Conservation (phyloP, 2,888 invertebrate species). For the Taphrorychus bicolor region DNA sequence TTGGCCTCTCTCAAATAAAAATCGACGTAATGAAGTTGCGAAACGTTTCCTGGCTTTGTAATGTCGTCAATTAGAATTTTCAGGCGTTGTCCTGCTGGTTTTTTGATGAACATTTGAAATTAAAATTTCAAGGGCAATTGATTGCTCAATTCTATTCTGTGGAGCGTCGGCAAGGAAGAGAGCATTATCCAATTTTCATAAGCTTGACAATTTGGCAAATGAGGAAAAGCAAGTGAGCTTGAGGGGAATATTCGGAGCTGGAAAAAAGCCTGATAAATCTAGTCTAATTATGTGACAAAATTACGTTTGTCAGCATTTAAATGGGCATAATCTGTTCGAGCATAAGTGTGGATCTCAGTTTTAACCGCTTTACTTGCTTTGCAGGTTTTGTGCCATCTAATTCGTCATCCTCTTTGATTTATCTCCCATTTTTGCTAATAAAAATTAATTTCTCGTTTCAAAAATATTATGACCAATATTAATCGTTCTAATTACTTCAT, state of each 20-base stretch:
- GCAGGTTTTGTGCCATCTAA: too few relatives aligned
- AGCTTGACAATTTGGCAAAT: slow-evolving; percentile 9
- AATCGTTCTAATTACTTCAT: slow-evolving; percentile 11
- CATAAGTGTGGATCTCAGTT: not conserved
- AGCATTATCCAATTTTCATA: slow-evolving; percentile 4
- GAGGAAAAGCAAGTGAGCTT: slow-evolving; percentile 21
- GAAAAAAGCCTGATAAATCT: slow-evolving; percentile 31
- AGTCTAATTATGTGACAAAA: slow-evolving; percentile 30
- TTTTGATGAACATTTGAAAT: slow-evolving; percentile 22
- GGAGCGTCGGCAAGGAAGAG: not conserved
- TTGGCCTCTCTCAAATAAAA: slow-evolving; percentile 31
- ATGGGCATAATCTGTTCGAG: slow-evolving; percentile 15
- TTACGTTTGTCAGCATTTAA: slow-evolving; percentile 24
- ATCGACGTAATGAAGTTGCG: slow-evolving; percentile 34
- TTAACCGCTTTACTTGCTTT: not conserved
- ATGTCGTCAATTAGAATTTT: slow-evolving; percentile 35
- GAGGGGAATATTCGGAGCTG: slow-evolving; percentile 14
- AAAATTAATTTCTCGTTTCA: not conserved
- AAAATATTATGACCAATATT: not conserved
- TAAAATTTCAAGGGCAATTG: not conserved
- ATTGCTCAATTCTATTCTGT: not conserved
- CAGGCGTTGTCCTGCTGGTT: slow-evolving; percentile 29
- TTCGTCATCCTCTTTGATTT: too few relatives aligned
- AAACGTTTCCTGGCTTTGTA: slow-evolving; percentile 33
- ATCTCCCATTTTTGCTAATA: not conserved